These are phyloP conservation scores for Periophthalmodon schlosseri DNA, from an alignment of 2,113 vertebrate species.

Conservation along the genomic window DNA sequence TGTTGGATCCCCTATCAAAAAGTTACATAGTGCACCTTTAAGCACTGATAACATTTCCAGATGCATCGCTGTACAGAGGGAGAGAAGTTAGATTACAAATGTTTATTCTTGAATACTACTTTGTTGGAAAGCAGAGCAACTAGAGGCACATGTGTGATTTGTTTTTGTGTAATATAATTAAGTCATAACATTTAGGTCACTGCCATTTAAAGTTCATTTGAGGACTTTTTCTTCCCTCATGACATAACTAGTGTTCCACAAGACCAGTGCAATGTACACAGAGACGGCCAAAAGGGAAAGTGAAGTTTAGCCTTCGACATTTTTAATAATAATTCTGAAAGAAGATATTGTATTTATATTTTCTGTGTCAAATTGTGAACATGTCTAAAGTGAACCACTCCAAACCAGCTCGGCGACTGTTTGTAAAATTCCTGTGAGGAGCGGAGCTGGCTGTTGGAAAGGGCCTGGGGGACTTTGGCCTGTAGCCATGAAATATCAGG, in stretches of 20 bases:
- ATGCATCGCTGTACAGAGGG: too few species aligned
- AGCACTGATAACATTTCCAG: too few species aligned
- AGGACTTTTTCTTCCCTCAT: neutral
- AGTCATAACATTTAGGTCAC: neutral
- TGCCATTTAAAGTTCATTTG: neutral
- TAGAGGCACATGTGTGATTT: neutral
- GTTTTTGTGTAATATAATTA: too few species aligned
- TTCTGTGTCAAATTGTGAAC: neutral
- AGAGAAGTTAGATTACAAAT: too few species aligned
- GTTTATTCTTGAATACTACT: too few species aligned
- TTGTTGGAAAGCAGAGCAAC: too few species aligned
- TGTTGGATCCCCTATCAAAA: too few species aligned
- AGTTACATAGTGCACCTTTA: too few species aligned
- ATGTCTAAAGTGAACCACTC: neutral
- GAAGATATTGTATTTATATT: neutral
- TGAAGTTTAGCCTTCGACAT: too few species aligned
- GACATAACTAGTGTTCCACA: neutral
- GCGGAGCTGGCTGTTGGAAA: constrained; percentile 53
- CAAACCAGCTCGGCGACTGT: constrained; percentile 44
- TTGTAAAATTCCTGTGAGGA: constrained; percentile 60
- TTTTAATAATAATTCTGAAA: too few species aligned
- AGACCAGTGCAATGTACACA: neutral
- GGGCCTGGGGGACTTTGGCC: constrained; percentile 61
- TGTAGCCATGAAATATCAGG: constrained; percentile 53
- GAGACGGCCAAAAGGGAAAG: too few species aligned